A percentile compares a stretch with the other conserved stretches of the same genome.
Conservation (phyloP, 1,140 invertebrate species). For the Megathymus violae region DNA sequence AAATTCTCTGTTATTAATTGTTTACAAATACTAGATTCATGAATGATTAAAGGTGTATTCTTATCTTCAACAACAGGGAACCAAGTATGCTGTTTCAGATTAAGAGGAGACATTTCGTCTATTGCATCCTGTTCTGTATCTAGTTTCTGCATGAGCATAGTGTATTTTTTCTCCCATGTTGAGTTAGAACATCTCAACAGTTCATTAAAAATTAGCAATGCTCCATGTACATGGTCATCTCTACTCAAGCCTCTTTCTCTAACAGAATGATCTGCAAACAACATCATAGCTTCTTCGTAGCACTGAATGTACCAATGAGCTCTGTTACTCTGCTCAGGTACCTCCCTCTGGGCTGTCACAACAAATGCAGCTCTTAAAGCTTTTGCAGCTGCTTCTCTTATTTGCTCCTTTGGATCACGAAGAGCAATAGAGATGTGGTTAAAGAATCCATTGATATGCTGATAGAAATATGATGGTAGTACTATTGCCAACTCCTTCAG, state of each 20-base stretch:
- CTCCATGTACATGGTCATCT: constrained; percentile 97
- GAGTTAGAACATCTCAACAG: constrained; percentile 96
- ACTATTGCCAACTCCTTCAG: constrained; percentile 97
- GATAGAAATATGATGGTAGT: constrained; percentile 99
- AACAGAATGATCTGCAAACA: constrained; percentile 88
- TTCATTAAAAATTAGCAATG: constrained; percentile 97
- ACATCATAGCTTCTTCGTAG: constrained; percentile 93
- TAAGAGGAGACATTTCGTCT: constrained; percentile 84
- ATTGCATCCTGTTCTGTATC: constrained; percentile 74
- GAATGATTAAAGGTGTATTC: constrained; percentile 76
- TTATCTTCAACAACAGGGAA: constrained; percentile 82
- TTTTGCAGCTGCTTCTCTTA: constrained; percentile 96
- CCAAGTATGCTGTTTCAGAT: constrained; percentile 84
- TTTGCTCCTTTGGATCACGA: constrained; percentile 94
- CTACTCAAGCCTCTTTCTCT: constrained; percentile 90
- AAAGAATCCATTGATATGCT: constrained; percentile 98
- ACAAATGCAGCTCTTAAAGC: constrained; percentile 96
- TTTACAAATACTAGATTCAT: constrained; percentile 94
- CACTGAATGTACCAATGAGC: constrained; percentile 96
- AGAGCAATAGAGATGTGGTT: constrained; percentile 97
- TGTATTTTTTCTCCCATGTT: constrained; percentile 93
- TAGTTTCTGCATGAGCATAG: constrained; percentile 86
- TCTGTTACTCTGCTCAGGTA: constrained; percentile 93
- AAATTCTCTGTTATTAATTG: constrained; percentile 93
- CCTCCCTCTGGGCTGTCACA: constrained; percentile 97